Conservation (phyloP, 2,113 vertebrate genomes). For the Hucho hucho region DNA sequence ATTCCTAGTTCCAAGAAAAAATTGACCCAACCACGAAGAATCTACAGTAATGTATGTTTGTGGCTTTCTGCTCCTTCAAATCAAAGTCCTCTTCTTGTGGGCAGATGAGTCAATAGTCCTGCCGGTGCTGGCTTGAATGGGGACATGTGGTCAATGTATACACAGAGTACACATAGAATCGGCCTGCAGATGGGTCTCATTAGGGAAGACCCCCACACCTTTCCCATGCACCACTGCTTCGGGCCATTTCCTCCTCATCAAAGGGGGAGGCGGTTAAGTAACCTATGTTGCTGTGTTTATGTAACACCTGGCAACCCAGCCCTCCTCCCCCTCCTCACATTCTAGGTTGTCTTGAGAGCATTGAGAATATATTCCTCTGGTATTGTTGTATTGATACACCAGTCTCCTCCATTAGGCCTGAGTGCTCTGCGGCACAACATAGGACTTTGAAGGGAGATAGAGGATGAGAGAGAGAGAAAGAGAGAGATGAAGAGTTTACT, state of each 20-base stretch:
- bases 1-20: background rate
- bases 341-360: conserved; percentile 6
- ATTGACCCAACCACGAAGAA: background rate
- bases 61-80: background rate
- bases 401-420: background rate
- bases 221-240: conserved; percentile 9
- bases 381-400: background rate
- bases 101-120: background rate
- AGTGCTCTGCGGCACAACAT: conserved; percentile 7
- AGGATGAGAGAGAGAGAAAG: too few species aligned
- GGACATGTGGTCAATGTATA: background rate
- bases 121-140: background rate
- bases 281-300: conserved; percentile 7
- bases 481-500: too few species aligned
- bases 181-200: conserved; percentile 17
- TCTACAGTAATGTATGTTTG: conserved; percentile 6
- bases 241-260: background rate
- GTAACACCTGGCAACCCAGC: conserved; percentile 23
- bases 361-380: background rate
- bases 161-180: background rate
- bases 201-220: conserved; percentile 4
- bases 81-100: background rate
- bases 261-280: conserved; percentile 21
- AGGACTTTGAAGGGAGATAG: too few species aligned
- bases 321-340: background rate